Evolutionary conservation across 2,888 invertebrate species (phyloP), one percentile per base, ranked within the genome.

Genomic region (Cheilosia vernalis): DNA sequence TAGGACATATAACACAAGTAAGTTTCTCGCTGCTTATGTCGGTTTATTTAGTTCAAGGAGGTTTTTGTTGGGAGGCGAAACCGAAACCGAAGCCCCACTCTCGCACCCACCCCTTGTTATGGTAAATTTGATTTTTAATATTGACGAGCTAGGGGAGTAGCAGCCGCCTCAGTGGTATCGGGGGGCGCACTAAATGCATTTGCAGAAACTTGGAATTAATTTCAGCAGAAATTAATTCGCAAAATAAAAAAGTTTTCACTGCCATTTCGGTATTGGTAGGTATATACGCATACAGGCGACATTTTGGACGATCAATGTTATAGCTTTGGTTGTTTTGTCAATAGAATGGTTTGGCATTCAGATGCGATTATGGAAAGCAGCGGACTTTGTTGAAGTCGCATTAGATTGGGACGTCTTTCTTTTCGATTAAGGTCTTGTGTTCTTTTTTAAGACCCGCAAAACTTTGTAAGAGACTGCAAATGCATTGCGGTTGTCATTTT

Each of bases 41-140:
- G 66, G 74, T 74, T 76, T 79, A 74, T 79, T 84, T 70, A 60
- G 79, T 76, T 79, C 79, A 79, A 74, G 84, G 84, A 84, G 60
- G 37, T 81, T 55, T 56, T 58, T 10, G 0, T 55, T 30, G 30
- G 30, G 30, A 9, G 37, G 6, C 17, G n/a, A 33, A 58, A 67
- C 53, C 37, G 30, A 30, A 30, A 30, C 30, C 30, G 30, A 30
- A 9, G 6, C 0, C 27, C 27, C 27, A 27, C 27, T 27, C 27
- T 27, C 6, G 7, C 21, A 27, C 40, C 10, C 10, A 15, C 4
- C 47, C 33, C 13, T 58, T 51, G 51, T 79, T 74, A 70, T 84
- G 79, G 21, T 74, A 84, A 74, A 84, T 79, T 85, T 77, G 61
- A 72, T 77, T 85, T 79, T 80, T 77, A 81, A 67, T 80, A 85